Evolutionary conservation across 2,888 invertebrate species (phyloP), one percentile per base, ranked within the genome.

Genomic region (Mimas tiliae): DNA sequence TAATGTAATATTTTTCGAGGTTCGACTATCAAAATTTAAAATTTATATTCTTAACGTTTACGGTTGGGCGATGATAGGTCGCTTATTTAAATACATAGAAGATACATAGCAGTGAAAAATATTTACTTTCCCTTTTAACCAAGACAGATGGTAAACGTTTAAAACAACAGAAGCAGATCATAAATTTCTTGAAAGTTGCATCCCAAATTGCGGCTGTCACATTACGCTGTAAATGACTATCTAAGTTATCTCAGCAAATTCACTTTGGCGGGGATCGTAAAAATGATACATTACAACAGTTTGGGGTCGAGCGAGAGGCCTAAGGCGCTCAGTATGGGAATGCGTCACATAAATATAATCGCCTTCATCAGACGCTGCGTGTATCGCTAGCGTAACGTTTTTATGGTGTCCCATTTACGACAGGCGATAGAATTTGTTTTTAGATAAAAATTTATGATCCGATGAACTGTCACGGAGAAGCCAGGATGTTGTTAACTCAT

Each of bases 241-340:
- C 89, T 86, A 77, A 87, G 85, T 88, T 90, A 93, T 91, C 91
- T 88, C 80, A 77, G 85, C 87, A 89, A 90, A 92, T 92, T 93
- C 92, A 91, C 91, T 92, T 93, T 90, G 83, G 87, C 84, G 76
- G 74, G 73, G 78, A 84, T 86, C 79, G 89, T 93, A 92, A 92
- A 92, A 90, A 90, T 91, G 90, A 91, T 90, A 91, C 85, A 91
- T 91, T 69, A 83, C 72, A 73, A 82, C 80, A 87, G 85, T 90
- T 87, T 81, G 77, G 80, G 76, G 73, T 76, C 77, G 75, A 84
- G 82, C 82, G 85, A 86, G 81, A 81, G 88, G 84, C 84, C 84
- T 83, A 82, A 82, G 80, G 78, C 82, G 79, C 80, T 79, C 82
- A 78, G 77, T 74, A 77, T 76, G 76, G 83, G 84, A 84, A 85